A percentile compares a stretch with the other conserved stretches of the same genome.
Conservation (phyloP, 2,888 invertebrate species). For the Doris montereyensis region DNA sequence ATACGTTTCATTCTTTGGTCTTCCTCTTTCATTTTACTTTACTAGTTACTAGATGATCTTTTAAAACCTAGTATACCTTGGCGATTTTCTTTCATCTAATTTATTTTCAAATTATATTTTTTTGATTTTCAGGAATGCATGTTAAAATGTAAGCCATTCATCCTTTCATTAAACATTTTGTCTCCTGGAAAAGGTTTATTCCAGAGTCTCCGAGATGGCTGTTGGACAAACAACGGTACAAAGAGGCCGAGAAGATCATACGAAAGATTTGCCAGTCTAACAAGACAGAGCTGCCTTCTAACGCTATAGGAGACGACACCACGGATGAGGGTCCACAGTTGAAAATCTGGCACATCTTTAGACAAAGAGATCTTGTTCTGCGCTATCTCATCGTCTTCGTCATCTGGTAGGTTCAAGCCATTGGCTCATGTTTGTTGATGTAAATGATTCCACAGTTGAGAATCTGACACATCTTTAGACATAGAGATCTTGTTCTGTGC, state of each 20-base stretch:
- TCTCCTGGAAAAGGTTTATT: no score
- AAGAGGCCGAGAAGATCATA: slow-evolving; percentile 39
- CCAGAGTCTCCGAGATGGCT: slow-evolving; percentile 49
- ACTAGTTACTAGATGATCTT: no score
- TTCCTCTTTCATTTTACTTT: no score
- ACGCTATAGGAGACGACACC: slow-evolving; percentile 31
- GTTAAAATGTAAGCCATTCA: no score
- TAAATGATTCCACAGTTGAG: slow-evolving; percentile 21
- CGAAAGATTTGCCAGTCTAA: slow-evolving; percentile 43
- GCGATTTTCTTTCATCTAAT: no score
- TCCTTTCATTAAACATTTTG: no score
- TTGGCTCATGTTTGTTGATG: background rate
- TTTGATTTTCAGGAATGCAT: no score
- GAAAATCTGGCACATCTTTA: slow-evolving; percentile 37
- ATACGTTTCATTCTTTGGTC: no score
- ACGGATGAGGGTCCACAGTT: slow-evolving; percentile 22
- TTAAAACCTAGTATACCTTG: no score
- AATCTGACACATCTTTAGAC: slow-evolving; percentile 33
- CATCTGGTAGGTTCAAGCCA: slow-evolving; percentile 31
- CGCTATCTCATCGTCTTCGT: slow-evolving; percentile 38
- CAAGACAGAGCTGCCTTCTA: slow-evolving; percentile 38
- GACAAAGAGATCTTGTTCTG: slow-evolving; percentile 21
- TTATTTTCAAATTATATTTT: no score
- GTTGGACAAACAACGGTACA: slow-evolving; percentile 36
- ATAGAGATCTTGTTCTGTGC: slow-evolving; percentile 23